phyloP scores from a whole-genome alignment of 2,888 invertebrate genomes.

The Pandemis cinnamomeana region DNA sequence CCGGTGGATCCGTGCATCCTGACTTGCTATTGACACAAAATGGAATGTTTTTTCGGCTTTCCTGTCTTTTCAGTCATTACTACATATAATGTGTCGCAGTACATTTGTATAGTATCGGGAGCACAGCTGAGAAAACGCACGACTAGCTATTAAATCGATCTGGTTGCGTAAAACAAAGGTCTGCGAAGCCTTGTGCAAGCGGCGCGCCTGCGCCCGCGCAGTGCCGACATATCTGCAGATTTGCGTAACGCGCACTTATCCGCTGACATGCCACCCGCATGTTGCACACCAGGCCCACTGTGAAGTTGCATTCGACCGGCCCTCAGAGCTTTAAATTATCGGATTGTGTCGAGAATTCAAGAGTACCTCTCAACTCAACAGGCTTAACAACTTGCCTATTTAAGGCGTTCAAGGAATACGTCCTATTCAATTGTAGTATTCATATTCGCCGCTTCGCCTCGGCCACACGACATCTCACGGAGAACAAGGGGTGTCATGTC shows the following conservation, averaged over 20 bases:
- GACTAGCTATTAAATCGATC: slow-evolving; percentile 83
- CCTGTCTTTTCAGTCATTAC: slow-evolving; percentile 52
- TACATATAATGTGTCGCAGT: slow-evolving; percentile 54
- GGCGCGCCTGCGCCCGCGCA: slow-evolving; percentile 71
- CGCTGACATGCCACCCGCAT: slow-evolving; percentile 77
- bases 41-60: slow-evolving; percentile 43
- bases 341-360: slow-evolving; percentile 4
- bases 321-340: slow-evolving; percentile 3
- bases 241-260: slow-evolving; percentile 84
- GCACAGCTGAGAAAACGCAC: slow-evolving; percentile 80
- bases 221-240: slow-evolving; percentile 82
- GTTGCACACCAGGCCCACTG: slow-evolving; percentile 51
- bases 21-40: slow-evolving; percentile 49
- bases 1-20: slow-evolving; percentile 55
- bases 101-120: slow-evolving; percentile 65
- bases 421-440: slow-evolving; percentile 40
- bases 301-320: slow-evolving; percentile 20
- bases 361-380: slow-evolving; percentile 44
- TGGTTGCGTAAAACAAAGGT: slow-evolving; percentile 85
- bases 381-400: slow-evolving; percentile 50
- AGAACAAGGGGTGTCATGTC: slow-evolving; percentile 65
- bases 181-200: slow-evolving; percentile 84
- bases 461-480: slow-evolving; percentile 54
- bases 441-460: slow-evolving; percentile 30
- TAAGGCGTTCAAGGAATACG: slow-evolving; percentile 49